A percentile compares a stretch with the other conserved stretches of the same genome.
These are phyloP conservation scores for Lagopus leucura DNA, from an alignment of 2,113 vertebrate genomes.

Conservation along the genomic window DNA sequence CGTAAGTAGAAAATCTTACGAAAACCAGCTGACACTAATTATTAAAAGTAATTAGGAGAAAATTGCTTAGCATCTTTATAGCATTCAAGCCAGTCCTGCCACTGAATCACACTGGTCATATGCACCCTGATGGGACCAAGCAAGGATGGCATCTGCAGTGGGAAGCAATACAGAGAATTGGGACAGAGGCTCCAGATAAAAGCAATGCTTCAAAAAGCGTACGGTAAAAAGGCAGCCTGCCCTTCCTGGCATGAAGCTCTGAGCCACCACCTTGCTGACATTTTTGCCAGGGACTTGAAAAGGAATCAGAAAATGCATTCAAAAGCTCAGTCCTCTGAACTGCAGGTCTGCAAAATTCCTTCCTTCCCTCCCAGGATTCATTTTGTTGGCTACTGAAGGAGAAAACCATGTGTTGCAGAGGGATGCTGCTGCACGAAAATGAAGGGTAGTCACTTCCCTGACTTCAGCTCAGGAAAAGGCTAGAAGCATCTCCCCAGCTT, in stretches of 20 bases:
- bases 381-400: neutral
- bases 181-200: neutral
- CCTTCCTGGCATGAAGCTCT: neutral
- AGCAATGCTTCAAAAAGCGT: neutral
- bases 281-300: neutral
- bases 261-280: neutral
- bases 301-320: neutral
- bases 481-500: neutral
- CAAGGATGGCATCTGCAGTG: neutral
- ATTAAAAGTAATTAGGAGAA: constrained; percentile 3
- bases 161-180: neutral
- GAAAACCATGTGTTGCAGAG: neutral
- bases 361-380: neutral
- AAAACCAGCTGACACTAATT: constrained; percentile 19
- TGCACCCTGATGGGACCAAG: neutral
- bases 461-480: neutral
- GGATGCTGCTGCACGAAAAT: neutral
- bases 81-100: neutral
- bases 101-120: neutral
- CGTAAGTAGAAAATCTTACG: neutral
- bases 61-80: constrained; percentile 27
- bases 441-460: neutral
- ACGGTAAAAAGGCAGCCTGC: neutral
- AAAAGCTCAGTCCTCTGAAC: neutral
- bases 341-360: neutral